These are phyloP conservation scores for Ectemnius continuus DNA, from an alignment of 2,888 invertebrate species.

Conservation along the genomic window DNA sequence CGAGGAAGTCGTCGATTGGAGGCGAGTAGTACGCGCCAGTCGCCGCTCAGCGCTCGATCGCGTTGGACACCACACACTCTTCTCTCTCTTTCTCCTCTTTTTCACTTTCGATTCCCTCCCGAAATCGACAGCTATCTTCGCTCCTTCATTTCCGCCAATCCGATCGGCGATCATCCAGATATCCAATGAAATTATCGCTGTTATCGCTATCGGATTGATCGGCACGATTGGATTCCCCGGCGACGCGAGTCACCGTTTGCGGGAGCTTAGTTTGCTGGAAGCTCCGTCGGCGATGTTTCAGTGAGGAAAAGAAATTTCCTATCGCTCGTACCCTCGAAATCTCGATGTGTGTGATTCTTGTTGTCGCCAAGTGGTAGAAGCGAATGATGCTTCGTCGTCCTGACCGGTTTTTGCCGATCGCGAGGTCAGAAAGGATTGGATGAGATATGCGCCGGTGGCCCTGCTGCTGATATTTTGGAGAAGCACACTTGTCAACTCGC, in stretches of 20 bases:
- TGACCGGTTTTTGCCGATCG: too few species aligned
- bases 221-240: too few species aligned
- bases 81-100: too few species aligned
- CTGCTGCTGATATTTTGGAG: too few species aligned
- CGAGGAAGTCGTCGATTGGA: constrained; percentile 79
- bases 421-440: too few species aligned
- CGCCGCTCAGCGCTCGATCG: constrained; percentile 46
- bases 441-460: too few species aligned
- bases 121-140: constrained; percentile 4
- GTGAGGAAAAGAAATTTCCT: background rate
- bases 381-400: too few species aligned
- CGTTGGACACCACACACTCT: constrained; percentile 36
- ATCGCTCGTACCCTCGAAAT: background rate
- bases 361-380: too few species aligned
- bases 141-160: background rate
- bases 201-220: background rate
- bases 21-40: constrained; percentile 61
- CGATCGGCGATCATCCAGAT: background rate
- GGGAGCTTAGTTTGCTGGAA: too few species aligned
- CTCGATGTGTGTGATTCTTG: too few species aligned
- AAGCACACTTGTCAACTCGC: too few species aligned
- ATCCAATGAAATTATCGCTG: background rate
- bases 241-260: too few species aligned
- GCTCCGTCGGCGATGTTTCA: background rate
- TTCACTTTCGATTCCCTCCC: background rate